These are phyloP conservation scores for Cantharis flavilabris DNA, from an alignment of 2,888 invertebrate species.

Conservation along the genomic window DNA sequence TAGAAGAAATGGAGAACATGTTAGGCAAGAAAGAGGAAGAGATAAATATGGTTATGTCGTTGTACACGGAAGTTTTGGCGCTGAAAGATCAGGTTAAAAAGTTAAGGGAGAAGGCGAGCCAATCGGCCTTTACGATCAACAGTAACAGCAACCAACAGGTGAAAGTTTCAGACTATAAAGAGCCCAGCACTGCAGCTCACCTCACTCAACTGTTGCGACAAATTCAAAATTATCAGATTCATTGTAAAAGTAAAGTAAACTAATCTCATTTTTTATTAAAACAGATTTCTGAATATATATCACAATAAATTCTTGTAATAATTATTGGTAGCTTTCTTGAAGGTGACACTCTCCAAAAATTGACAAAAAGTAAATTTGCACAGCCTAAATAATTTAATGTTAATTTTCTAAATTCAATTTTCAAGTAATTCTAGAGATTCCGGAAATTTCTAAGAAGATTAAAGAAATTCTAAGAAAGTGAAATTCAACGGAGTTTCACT, in stretches of 20 bases:
- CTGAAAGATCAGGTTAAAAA: constrained; percentile 52
- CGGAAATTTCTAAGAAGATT: too few species aligned
- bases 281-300: neutral
- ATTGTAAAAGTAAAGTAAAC: constrained; percentile 29
- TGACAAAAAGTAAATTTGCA: too few species aligned
- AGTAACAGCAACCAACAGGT: neutral
- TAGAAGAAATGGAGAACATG: constrained; percentile 49
- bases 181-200: constrained; percentile 49
- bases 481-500: too few species aligned
- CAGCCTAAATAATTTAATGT: too few species aligned
- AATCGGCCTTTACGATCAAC: constrained; percentile 36
- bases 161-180: constrained; percentile 41
- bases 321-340: too few species aligned
- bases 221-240: constrained; percentile 51
- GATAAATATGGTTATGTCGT: constrained; percentile 53
- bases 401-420: too few species aligned
- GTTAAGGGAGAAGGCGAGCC: constrained; percentile 44
- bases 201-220: constrained; percentile 52
- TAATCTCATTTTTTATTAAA: neutral
- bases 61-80: constrained; percentile 54
- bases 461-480: too few species aligned
- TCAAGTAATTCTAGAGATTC: too few species aligned
- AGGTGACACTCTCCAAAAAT: too few species aligned
- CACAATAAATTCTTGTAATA: too few species aligned
- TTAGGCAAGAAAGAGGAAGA: constrained; percentile 53